phyloP scores from a whole-genome alignment of 1,140 invertebrate species.

The Philopotamus ludificatus region DNA sequence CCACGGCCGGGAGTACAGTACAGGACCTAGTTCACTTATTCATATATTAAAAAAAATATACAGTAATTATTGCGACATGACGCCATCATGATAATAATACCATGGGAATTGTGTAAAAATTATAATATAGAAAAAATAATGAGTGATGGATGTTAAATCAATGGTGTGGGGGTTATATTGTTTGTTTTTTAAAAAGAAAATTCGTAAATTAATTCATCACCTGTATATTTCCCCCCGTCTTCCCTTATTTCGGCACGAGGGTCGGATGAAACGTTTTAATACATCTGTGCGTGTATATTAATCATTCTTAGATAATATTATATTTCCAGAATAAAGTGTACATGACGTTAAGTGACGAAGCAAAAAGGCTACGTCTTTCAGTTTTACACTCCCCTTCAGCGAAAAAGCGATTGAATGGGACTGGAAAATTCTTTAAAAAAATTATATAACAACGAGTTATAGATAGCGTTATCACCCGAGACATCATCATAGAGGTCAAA shows the following conservation, averaged over 20 bases:
- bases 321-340: conserved; percentile 11
- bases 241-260: neutral
- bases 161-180: neutral
- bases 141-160: no score
- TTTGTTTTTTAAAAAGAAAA: neutral
- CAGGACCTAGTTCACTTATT: no score
- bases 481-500: no score
- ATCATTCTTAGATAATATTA: conserved; percentile 16
- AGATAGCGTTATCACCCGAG: neutral
- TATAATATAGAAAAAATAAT: no score
- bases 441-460: neutral
- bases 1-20: conserved; percentile 21
- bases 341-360: conserved; percentile 1
- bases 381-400: neutral
- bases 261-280: neutral
- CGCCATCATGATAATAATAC: no score
- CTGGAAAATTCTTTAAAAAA: no score
- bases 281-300: conserved; percentile 5
- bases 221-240: neutral
- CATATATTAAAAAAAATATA: no score
- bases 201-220: no score
- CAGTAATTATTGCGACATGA: no score
- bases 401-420: conserved; percentile 13
- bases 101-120: no score
- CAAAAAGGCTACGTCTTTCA: conserved; percentile 9